A percentile compares a stretch with the other conserved stretches of the same genome.
phyloP scores from a whole-genome alignment of 2,113 vertebrate species.

The Crotophaga sulcirostris region DNA sequence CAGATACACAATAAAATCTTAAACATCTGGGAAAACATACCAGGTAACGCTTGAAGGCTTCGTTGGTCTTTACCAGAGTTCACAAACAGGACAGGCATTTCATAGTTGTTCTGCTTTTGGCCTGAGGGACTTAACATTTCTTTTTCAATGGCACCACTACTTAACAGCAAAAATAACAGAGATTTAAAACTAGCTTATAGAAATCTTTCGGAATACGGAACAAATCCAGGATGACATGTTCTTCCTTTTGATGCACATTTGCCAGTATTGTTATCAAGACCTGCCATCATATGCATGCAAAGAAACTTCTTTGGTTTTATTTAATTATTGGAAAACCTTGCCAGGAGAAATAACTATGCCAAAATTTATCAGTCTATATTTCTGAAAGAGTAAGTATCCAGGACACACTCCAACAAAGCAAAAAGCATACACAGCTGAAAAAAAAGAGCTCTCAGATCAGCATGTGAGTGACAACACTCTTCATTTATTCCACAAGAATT shows the following conservation, averaged over 20 bases:
- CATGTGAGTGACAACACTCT: neutral
- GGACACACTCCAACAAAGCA: neutral
- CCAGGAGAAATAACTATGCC: conserved; percentile 1
- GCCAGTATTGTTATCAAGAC: neutral
- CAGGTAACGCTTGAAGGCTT: neutral
- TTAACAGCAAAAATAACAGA: conserved; percentile 7
- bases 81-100: conserved; percentile 26
- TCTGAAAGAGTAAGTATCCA: neutral
- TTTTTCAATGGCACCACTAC: neutral
- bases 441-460: neutral
- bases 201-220: neutral
- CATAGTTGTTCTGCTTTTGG: neutral
- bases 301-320: neutral
- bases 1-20: neutral
- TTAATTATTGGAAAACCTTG: neutral
- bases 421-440: neutral
- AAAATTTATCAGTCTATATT: conserved; percentile 2
- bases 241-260: conserved; percentile 19
- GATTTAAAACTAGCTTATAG: neutral
- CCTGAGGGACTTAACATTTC: neutral
- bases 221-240: neutral
- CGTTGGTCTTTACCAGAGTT: conserved; percentile 26
- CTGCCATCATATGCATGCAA: neutral
- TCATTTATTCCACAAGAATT: neutral
- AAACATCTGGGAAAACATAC: neutral